Evolutionary conservation across 92 coral and sea anemone species (phyloP), one percentile per base, ranked within the genome.

Genomic region (Palythoa grandis): DNA sequence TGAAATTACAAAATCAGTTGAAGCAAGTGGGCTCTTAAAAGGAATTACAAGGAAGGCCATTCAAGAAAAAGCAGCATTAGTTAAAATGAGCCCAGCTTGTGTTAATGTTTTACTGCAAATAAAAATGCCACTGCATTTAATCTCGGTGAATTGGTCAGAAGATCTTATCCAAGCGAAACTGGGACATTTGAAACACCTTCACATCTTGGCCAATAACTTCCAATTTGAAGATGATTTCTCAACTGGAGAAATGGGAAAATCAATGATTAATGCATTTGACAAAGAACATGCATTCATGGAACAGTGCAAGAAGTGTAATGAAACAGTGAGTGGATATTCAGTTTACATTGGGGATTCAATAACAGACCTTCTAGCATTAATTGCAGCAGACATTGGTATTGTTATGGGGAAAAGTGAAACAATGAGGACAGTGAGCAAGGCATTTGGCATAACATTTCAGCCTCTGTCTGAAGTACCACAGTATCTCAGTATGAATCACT

Each of bases 71-170:
- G 95, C 99, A 39, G 60, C 88, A 35, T 84, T 86, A 38, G 99
- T 95, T 2, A 82, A 92, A 67, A 79, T 95, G 43, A 88, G 78
- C 66, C 98, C 94, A 70, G 94, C 92, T n/a, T 91, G 98, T 74
- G 50, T 95, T 43, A 82, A 84, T 43, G 95, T 95, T 22, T 87
- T 97, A 20, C 91, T 86, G 24, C 92, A 91, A 40, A 52, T 97
- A 47, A 93, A 94, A 78, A 73, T 92, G 56, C 93, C 99, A 29
- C 82, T 95, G 20, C 89, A 97, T 73, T 70, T 93, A 48, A 95
- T 97, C 52, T 93, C 99, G 22, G 90, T 97, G 16, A 97, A 97
- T 71, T 97, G 98, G 95, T 97, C 97, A 11, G 87, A 93, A 85
- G 98, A 92, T 78, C 76, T 97, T 57, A 95, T 97, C 25, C 91